These are phyloP conservation scores for Phyllopteryx taeniolatus DNA, from an alignment of 2,113 vertebrate species.

Conservation along the genomic window DNA sequence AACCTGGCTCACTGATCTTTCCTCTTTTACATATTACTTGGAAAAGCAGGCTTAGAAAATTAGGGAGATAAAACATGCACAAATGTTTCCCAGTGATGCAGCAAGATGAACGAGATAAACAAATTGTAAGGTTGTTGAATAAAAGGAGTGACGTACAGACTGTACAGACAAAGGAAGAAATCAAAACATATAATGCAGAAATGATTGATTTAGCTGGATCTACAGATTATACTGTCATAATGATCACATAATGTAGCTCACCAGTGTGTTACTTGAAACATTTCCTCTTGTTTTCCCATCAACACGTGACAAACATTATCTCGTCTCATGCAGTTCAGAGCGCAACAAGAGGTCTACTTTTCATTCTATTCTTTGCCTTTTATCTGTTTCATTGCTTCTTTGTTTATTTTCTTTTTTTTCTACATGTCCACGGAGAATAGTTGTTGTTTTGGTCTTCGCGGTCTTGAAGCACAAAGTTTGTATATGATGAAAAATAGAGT, in stretches of 20 bases:
- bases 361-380: slow-evolving; percentile 25
- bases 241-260: background rate
- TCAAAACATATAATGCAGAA: background rate
- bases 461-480: slow-evolving; percentile 16
- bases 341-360: slow-evolving; percentile 40
- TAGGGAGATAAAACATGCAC: background rate
- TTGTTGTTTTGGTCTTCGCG: slow-evolving; percentile 60
- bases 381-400: slow-evolving; percentile 16
- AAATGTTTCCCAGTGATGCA: background rate
- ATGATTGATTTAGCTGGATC: background rate
- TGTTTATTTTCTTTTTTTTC: slow-evolving; percentile 7
- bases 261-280: background rate
- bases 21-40: background rate
- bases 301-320: background rate
- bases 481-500: slow-evolving; percentile 3
- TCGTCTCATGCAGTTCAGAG: slow-evolving; percentile 60
- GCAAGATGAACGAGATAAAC: background rate
- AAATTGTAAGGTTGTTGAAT: background rate
- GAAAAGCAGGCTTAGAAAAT: background rate
- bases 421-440: slow-evolving; percentile 56
- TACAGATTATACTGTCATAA: background rate
- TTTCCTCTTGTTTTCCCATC: slow-evolving; percentile 4
- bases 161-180: background rate
- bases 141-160: background rate
- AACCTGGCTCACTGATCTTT: background rate